A percentile compares a stretch with the other conserved stretches of the same genome.
phyloP scores from a whole-genome alignment of 2,888 invertebrate species.

The Hofmannophila pseudospretella region DNA sequence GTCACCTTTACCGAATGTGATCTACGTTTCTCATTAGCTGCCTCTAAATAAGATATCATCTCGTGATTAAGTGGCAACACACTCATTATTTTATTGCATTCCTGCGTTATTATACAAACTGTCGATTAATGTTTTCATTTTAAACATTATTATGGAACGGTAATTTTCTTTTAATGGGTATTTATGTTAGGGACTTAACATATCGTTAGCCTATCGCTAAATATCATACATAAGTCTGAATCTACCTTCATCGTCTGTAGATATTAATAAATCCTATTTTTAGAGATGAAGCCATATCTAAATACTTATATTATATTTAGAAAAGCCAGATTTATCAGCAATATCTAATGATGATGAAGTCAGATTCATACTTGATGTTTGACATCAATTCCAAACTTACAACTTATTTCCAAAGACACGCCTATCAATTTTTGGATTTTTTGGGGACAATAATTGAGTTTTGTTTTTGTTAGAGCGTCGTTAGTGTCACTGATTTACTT shows the following conservation, averaged over 20 bases:
- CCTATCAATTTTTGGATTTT: too few species aligned
- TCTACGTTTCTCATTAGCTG: slow-evolving; percentile 71
- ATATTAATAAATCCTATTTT: neutral
- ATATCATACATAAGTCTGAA: neutral
- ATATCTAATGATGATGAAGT: too few species aligned
- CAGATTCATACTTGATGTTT: too few species aligned
- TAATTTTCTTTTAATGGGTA: slow-evolving; percentile 26
- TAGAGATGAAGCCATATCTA: too few species aligned
- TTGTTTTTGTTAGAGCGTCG: slow-evolving; percentile 65
- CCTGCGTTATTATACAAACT: slow-evolving; percentile 53
- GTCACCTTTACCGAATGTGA: slow-evolving; percentile 72
- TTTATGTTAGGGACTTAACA: slow-evolving; percentile 24
- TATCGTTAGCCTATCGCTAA: slow-evolving; percentile 27
- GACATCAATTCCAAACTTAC: too few species aligned
- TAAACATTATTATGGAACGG: slow-evolving; percentile 33
- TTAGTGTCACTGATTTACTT: slow-evolving; percentile 59
- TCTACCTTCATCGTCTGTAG: too few species aligned
- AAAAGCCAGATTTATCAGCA: too few species aligned
- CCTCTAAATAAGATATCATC: slow-evolving; percentile 70
- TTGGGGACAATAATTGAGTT: slow-evolving; percentile 63
- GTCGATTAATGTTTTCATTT: slow-evolving; percentile 47
- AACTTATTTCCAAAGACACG: too few species aligned
- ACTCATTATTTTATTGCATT: slow-evolving; percentile 72
- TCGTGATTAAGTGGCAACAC: slow-evolving; percentile 58
- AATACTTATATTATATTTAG: too few species aligned